These are phyloP conservation scores for Takifugu ocellatus DNA, from an alignment of 2,797 vertebrate species.

Conservation along the genomic window DNA sequence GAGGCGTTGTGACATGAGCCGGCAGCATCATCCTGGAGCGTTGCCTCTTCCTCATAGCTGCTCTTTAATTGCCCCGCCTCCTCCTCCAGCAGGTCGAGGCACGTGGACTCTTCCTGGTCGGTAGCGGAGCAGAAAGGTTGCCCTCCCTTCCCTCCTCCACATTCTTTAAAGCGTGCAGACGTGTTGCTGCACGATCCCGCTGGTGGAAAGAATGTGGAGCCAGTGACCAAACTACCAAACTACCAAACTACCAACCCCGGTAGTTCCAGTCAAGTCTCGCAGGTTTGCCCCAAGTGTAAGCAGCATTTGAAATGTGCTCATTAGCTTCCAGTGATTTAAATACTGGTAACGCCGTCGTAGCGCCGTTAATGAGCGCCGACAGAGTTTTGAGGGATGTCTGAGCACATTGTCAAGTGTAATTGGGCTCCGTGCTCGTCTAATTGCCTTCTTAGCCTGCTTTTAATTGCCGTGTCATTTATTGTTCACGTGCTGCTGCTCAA, in stretches of 20 bases:
- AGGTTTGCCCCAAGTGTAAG: no score
- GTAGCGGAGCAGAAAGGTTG: slow-evolving; percentile 43
- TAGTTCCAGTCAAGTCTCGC: neutral
- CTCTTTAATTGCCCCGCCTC: slow-evolving; percentile 1
- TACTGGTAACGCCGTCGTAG: no score
- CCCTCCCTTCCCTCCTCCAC: slow-evolving; percentile 6
- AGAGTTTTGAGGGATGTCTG: no score
- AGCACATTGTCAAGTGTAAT: no score
- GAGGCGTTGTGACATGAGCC: slow-evolving; percentile 33
- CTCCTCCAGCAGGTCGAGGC: slow-evolving; percentile 38
- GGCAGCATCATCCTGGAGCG: slow-evolving; percentile 16
- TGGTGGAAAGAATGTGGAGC: neutral
- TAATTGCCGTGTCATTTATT: no score
- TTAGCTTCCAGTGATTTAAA: no score
- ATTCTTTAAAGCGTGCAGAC: slow-evolving; percentile 51
- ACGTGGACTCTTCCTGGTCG: slow-evolving; percentile 33
- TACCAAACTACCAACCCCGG: neutral
- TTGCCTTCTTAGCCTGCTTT: no score
- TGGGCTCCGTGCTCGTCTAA: no score
- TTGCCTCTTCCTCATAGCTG: slow-evolving; percentile 39
- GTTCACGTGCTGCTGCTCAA: no score
- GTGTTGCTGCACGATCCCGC: slow-evolving; percentile 35
- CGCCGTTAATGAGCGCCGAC: no score
- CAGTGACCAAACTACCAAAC: neutral
- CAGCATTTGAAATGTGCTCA: no score